These are phyloP conservation scores for Cheilosia grossa DNA, from an alignment of 2,888 invertebrate species.

Conservation along the genomic window DNA sequence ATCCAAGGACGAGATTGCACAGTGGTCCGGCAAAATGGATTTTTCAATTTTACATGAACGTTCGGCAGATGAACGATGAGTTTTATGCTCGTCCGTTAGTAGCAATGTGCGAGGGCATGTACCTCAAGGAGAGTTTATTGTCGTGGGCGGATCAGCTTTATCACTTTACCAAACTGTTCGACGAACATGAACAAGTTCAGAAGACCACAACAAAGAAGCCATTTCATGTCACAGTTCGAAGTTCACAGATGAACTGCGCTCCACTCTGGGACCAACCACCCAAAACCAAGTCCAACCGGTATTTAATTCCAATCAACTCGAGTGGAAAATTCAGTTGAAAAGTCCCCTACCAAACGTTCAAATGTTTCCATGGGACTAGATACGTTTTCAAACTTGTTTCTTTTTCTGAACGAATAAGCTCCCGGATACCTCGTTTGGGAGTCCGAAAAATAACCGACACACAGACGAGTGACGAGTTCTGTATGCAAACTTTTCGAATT, in stretches of 20 bases:
- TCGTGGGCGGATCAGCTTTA: too few relatives aligned
- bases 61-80: conserved; percentile 20
- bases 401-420: not conserved
- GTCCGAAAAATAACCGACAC: too few relatives aligned
- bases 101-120: not conserved
- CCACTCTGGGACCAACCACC: too few relatives aligned
- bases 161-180: too few relatives aligned
- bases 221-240: too few relatives aligned
- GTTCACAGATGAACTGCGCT: too few relatives aligned
- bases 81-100: not conserved
- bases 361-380: not conserved
- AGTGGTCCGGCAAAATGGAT: conserved; percentile 26
- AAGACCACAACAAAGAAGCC: too few relatives aligned
- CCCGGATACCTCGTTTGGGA: too few relatives aligned
- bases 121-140: too few relatives aligned
- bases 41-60: conserved; percentile 38
- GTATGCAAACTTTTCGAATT: too few relatives aligned
- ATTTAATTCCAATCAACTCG: not conserved
- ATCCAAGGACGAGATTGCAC: conserved; percentile 40
- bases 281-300: not conserved
- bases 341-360: not conserved
- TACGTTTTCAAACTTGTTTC: not conserved
- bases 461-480: too few relatives aligned
- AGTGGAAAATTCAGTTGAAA: not conserved
- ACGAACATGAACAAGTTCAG: too few relatives aligned